Evolutionary conservation across 2,888 invertebrate species (phyloP).

Genomic region (Cordilura impudica): DNA sequence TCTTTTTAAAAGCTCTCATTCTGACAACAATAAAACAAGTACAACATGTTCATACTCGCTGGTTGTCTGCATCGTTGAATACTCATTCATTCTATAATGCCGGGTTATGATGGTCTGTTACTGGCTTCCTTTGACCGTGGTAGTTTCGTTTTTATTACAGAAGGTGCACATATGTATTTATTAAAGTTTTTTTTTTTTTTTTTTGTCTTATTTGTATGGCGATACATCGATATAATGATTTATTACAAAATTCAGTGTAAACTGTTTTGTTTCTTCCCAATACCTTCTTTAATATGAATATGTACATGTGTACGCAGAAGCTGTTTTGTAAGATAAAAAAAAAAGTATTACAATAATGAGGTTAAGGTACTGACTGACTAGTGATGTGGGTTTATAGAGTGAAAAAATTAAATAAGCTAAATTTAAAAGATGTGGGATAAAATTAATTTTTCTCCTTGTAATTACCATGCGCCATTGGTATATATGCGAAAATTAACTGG

Average conservation of each 20-base stretch:
- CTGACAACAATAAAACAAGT: conserved; percentile 61
- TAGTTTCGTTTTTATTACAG: conserved; percentile 5
- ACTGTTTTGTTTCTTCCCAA: conserved; percentile 28
- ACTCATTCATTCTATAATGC: conserved; percentile 35
- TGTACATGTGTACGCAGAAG: conserved; percentile 39
- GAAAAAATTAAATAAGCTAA: background rate
- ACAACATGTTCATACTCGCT: conserved; percentile 40
- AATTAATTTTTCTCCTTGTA: background rate
- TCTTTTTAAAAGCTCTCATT: conserved; percentile 71
- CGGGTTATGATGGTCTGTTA: conserved; percentile 11
- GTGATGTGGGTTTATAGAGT: conserved; percentile 3
- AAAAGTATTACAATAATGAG: conserved; percentile 40
- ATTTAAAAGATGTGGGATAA: background rate
- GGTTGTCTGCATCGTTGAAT: conserved; percentile 1
- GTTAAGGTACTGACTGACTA: conserved; percentile 50
- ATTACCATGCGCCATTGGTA: background rate
- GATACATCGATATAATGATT: conserved; percentile 59
- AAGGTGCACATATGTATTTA: conserved; percentile 27
- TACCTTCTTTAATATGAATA: background rate
- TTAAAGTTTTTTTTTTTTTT: conserved; percentile 1
- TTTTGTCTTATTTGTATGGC: conserved; percentile 43
- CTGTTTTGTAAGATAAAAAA: conserved; percentile 39
- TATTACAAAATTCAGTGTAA: conserved; percentile 52
- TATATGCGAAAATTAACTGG: too few species aligned
- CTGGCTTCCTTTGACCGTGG: background rate